These are phyloP conservation scores for Caranx ignobilis DNA, from an alignment of 2,113 vertebrate genomes.

Conservation along the genomic window DNA sequence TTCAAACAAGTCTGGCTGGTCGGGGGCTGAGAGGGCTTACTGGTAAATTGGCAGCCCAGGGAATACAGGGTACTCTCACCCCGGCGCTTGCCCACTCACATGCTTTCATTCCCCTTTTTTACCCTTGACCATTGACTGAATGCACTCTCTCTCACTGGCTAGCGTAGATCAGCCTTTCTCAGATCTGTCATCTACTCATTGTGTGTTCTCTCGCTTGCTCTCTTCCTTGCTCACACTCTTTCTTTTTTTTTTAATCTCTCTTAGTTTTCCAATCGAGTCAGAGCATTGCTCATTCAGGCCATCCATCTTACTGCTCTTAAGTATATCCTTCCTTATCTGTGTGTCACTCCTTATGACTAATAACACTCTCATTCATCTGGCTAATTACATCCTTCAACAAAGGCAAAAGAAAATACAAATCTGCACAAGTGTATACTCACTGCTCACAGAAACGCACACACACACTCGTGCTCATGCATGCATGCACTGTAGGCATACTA, in stretches of 20 bases:
- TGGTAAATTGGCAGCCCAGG: slow-evolving; percentile 83
- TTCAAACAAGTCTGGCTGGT: slow-evolving; percentile 72
- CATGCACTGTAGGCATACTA: slow-evolving; percentile 83
- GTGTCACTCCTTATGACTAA: slow-evolving; percentile 74
- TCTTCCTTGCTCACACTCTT: slow-evolving; percentile 4
- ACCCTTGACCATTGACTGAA: slow-evolving; percentile 81
- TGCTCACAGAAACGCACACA: slow-evolving; percentile 26
- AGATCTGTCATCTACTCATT: slow-evolving; percentile 72
- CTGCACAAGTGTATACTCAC: slow-evolving; percentile 40
- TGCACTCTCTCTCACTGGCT: slow-evolving; percentile 63
- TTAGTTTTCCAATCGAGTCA: slow-evolving; percentile 43
- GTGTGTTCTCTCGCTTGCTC: slow-evolving; percentile 52
- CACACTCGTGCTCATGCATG: slow-evolving; percentile 57
- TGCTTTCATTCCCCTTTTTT: slow-evolving; percentile 80
- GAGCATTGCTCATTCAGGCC: slow-evolving; percentile 57
- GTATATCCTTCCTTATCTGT: slow-evolving; percentile 68
- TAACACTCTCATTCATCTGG: slow-evolving; percentile 72
- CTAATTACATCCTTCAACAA: slow-evolving; percentile 78
- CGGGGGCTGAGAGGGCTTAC: slow-evolving; percentile 74
- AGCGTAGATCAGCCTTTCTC: slow-evolving; percentile 70
- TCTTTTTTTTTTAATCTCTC: slow-evolving; percentile 2
- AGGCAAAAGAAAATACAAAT: slow-evolving; percentile 62
- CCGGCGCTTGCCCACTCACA: slow-evolving; percentile 75
- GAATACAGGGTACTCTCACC: slow-evolving; percentile 80
- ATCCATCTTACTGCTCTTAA: slow-evolving; percentile 68